These are phyloP conservation scores for Trachemys scripta DNA, from an alignment of 2,113 vertebrate genomes.

Conservation along the genomic window DNA sequence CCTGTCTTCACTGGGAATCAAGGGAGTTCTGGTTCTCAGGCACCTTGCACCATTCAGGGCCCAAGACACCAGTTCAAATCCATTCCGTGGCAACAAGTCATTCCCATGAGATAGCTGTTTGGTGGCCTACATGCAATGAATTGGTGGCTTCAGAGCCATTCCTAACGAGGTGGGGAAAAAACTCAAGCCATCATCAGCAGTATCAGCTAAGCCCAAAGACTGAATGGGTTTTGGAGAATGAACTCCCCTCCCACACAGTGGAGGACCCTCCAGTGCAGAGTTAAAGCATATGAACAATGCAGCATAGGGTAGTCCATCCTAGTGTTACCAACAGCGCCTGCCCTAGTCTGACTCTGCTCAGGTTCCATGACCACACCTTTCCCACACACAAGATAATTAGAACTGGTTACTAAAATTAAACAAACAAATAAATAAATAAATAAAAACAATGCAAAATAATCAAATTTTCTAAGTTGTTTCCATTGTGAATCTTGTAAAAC, in stretches of 20 bases:
- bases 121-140: neutral
- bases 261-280: too few species aligned
- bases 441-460: too few species aligned
- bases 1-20: neutral
- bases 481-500: too few species aligned
- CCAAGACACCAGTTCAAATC: neutral
- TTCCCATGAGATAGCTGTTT: neutral
- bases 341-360: too few species aligned
- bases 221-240: neutral
- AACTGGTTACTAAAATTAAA: too few species aligned
- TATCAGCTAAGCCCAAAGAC: neutral
- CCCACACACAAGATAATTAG: too few species aligned
- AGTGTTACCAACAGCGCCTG: neutral
- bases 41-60: neutral
- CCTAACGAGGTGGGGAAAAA: neutral
- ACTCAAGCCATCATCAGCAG: neutral
- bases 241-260: neutral
- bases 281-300: neutral
- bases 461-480: too few species aligned
- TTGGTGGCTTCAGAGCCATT: neutral
- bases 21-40: fast-evolving
- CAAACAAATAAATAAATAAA: too few species aligned
- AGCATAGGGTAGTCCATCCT: neutral
- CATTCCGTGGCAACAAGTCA: neutral
- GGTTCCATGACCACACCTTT: too few species aligned